Conservation (phyloP, 2,888 invertebrate genomes). For the Ormyrus pomaceus region DNA sequence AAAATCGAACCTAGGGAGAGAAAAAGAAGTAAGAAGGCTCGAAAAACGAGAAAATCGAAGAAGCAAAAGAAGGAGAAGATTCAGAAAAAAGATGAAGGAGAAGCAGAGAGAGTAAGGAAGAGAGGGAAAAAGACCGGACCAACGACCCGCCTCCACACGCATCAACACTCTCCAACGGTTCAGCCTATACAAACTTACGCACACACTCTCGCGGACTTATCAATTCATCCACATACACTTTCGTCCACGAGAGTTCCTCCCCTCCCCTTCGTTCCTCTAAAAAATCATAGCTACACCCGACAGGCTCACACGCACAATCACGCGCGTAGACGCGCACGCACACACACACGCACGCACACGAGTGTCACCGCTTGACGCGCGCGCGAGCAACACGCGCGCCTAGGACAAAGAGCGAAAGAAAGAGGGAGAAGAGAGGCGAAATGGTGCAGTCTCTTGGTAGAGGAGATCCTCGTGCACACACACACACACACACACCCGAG, state of each 20-base stretch:
- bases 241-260: conserved; percentile 32
- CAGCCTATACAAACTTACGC: conserved; percentile 38
- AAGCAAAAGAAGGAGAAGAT: conserved; percentile 12
- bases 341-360: not conserved
- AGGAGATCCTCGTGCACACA: conserved; percentile 46
- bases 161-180: conserved; percentile 60
- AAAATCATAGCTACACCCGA: conserved; percentile 32
- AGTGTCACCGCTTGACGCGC: conserved; percentile 42
- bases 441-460: conserved; percentile 36
- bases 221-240: conserved; percentile 42
- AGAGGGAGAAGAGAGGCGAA: conserved; percentile 39
- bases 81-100: not conserved
- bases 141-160: conserved; percentile 63
- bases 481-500: conserved; percentile 55
- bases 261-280: conserved; percentile 42
- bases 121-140: conserved; percentile 48
- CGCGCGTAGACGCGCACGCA: too few species aligned
- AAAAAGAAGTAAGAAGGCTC: not conserved
- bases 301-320: not conserved
- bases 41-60: not conserved
- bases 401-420: conserved; percentile 55
- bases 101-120: conserved; percentile 27
- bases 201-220: conserved; percentile 29
- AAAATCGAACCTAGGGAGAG: conserved; percentile 2
- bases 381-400: conserved; percentile 33